These are phyloP conservation scores for Hydrocynus forskahlii DNA, from an alignment of 2,797 vertebrate species.

Conservation along the genomic window DNA sequence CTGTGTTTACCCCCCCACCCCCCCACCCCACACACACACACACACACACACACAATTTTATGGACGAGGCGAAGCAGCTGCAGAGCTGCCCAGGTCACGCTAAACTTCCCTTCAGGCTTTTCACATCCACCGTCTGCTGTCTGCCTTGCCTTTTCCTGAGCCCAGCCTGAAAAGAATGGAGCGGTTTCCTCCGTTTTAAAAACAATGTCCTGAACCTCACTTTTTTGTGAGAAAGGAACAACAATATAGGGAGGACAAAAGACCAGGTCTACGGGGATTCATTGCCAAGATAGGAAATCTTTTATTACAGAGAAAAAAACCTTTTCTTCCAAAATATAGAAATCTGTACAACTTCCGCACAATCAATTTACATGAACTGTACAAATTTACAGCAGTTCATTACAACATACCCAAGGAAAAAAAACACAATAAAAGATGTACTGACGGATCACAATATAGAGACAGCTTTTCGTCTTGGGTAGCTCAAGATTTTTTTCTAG, in stretches of 20 bases:
- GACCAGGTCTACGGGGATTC: conserved; percentile 69
- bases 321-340: conserved; percentile 99
- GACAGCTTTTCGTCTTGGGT: conserved; percentile 84
- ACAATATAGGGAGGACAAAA: conserved; percentile 30
- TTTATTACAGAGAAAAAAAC: conserved; percentile 99
- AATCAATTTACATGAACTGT: conserved; percentile 99
- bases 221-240: conserved; percentile 5
- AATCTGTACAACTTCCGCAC: conserved; percentile 99
- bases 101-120: conserved; percentile 9
- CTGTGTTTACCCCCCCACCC: too few species aligned
- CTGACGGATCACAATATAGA: conserved; percentile 98
- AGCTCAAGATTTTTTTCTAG: conserved; percentile 77
- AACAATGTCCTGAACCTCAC: not conserved
- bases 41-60: not conserved
- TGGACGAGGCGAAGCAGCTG: conserved; percentile 5
- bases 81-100: not conserved
- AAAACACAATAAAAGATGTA: conserved; percentile 88
- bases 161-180: conserved; percentile 7
- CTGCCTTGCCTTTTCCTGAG: conserved; percentile 36
- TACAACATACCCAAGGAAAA: conserved; percentile 95
- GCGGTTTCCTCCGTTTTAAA: not conserved
- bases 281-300: conserved; percentile 99
- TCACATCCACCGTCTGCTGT: conserved; percentile 2
- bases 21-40: not conserved
- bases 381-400: conserved; percentile 99